These are phyloP conservation scores for Oxyruncus cristatus DNA, from an alignment of 2,113 vertebrate genomes.

Conservation along the genomic window DNA sequence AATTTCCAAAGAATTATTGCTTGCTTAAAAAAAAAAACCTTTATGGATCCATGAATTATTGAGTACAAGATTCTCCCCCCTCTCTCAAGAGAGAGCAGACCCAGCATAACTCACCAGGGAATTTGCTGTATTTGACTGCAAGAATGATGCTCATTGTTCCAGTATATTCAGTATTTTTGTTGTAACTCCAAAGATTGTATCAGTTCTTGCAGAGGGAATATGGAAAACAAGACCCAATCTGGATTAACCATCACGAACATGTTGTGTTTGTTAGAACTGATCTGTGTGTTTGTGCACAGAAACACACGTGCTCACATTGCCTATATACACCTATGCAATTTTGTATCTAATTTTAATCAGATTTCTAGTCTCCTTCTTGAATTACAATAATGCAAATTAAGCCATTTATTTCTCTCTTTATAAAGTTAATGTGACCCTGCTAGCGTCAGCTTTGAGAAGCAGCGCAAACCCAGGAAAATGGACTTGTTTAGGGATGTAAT, in stretches of 20 bases:
- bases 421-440: not conserved
- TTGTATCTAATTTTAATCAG: not conserved
- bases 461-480: not conserved
- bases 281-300: not conserved
- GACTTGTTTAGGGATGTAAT: not conserved
- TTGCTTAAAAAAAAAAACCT: not conserved
- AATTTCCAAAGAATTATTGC: slow-evolving; percentile 36
- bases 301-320: not conserved
- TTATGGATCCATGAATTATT: slow-evolving; percentile 18
- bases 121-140: not conserved
- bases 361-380: not conserved
- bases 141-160: not conserved
- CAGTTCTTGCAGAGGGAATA: not conserved
- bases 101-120: not conserved
- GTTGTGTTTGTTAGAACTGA: not conserved
- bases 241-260: not conserved
- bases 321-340: not conserved
- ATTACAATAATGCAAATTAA: not conserved
- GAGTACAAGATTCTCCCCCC: not conserved
- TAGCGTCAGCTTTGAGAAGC: not conserved
- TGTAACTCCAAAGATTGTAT: not conserved
- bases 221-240: not conserved
- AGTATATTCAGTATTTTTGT: not conserved
- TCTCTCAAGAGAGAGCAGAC: not conserved
- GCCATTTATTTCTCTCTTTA: not conserved